phyloP scores from a whole-genome alignment of 2,797 vertebrate genomes.

The Threskiornis aethiopicus region DNA sequence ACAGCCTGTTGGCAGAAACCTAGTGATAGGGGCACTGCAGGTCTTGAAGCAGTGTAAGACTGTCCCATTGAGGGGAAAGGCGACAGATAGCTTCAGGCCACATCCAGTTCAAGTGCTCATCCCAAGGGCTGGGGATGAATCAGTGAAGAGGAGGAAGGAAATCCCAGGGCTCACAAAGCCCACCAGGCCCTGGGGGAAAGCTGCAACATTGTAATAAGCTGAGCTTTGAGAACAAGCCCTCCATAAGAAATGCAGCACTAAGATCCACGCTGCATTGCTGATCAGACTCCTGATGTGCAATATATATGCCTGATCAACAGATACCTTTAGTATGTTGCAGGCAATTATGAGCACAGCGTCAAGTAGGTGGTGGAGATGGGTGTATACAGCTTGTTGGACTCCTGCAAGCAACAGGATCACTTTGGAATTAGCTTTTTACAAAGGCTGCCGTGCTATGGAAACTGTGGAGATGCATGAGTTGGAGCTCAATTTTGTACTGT shows the following conservation, averaged over 20 bases:
- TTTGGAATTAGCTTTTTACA: not conserved
- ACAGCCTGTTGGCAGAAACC: not conserved
- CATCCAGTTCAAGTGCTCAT: not conserved
- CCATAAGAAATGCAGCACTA: not conserved
- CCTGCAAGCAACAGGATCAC: not conserved
- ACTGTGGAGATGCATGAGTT: not conserved
- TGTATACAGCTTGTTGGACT: not conserved
- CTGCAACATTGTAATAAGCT: not conserved
- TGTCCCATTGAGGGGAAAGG: not conserved
- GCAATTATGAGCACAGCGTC: fast-evolving
- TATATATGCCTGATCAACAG: not conserved
- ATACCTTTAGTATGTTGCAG: not conserved
- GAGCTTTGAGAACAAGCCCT: not conserved
- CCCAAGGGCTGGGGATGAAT: not conserved
- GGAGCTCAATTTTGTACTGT: not conserved
- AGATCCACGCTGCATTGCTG: not conserved
- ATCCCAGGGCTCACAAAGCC: not conserved
- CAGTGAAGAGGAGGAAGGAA: not conserved
- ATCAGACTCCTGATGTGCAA: fast-evolving
- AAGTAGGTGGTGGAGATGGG: not conserved
- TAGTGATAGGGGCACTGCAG: not conserved
- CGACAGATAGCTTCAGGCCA: not conserved
- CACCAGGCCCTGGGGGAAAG: not conserved
- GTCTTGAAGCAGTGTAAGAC: not conserved
- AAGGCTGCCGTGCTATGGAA: not conserved